A percentile compares a stretch with the other conserved stretches of the same genome.
phyloP scores from a whole-genome alignment of 2,797 vertebrate genomes.

The Sebastes wilsoni region DNA sequence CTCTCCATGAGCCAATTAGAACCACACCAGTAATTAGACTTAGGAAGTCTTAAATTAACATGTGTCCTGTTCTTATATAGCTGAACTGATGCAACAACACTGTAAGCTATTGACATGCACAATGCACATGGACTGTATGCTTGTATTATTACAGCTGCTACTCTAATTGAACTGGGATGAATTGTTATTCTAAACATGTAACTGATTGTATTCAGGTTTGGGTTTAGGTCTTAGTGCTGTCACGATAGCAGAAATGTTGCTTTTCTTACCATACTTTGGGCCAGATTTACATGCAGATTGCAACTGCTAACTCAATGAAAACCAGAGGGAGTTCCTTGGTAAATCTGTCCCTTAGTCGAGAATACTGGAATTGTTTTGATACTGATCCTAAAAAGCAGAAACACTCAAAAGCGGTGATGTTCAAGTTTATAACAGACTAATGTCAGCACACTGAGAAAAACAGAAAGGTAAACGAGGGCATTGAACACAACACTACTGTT shows the following conservation, averaged over 20 bases:
- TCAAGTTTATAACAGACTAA: neutral
- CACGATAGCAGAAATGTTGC: neutral
- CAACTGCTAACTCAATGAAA: neutral
- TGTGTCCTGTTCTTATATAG: neutral
- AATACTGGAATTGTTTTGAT: neutral
- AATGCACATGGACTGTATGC: neutral
- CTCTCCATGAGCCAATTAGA: neutral
- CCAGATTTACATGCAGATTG: neutral
- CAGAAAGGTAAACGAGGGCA: neutral
- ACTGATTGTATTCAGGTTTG: neutral
- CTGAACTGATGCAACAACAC: neutral
- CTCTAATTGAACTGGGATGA: neutral
- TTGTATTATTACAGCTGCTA: neutral
- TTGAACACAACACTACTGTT: neutral
- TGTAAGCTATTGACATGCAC: neutral
- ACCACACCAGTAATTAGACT: constrained; percentile 26
- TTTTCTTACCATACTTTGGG: neutral
- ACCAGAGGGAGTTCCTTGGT: neutral
- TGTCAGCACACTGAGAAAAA: neutral
- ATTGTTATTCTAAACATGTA: neutral
- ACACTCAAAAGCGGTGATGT: too few relatives aligned
- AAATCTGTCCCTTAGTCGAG: neutral
- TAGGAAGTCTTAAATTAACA: neutral
- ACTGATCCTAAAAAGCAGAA: neutral
- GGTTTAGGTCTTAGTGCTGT: neutral